Evolutionary conservation across 1,140 invertebrate genomes (phyloP), one percentile per base, ranked within the genome.

Genomic region (Heliconius eleuchia): DNA sequence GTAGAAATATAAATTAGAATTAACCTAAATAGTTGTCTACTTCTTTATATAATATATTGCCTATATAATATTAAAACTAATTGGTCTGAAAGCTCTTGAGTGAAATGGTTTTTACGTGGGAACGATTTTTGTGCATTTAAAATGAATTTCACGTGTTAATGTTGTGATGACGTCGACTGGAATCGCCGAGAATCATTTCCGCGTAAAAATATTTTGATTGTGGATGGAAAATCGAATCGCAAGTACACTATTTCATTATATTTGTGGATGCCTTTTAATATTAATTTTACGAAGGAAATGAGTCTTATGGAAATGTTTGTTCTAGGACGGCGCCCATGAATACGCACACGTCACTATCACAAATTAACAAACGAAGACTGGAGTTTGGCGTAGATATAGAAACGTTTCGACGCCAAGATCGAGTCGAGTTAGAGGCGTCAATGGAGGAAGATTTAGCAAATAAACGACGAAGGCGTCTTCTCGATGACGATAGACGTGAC

Each of bases 81-180:
- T 89, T 92, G 89, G 92, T 94, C 87, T 93, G 92, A 94, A 94
- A 94, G 92, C 92, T 91, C 88, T 92, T 92, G 93, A 94, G 93
- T 94, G 93, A 94, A 94, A 94, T 94, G 93, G 93, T 94, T 94
- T 94, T 94, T 94, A 94, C 93, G 93, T 94, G 93, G 93, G 93
- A 94, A 94, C 91, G 93, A 94, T 94, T 94, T 94, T 94, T 94
- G 92, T 94, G 93, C 91, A 88, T 81, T 87, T 78, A 87, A 92
- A 91, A 87, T 83, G 83, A 88, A 89, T 87, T 81, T 85, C 80
- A 87, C 91, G 92, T 93, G 91, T 84, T 91, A 87, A 82, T 82
- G 85, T 85, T 88, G 91, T 92, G 91, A 88, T 86, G 82, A 88
- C 91, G 90, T 92, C 91, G 88, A 91, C 86, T 87, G 87, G 87